Percentiles rank a stretch among this genome's conserved stretches.
Conservation (phyloP, 2,113 vertebrate genomes). For the Phocoena phocoena region DNA sequence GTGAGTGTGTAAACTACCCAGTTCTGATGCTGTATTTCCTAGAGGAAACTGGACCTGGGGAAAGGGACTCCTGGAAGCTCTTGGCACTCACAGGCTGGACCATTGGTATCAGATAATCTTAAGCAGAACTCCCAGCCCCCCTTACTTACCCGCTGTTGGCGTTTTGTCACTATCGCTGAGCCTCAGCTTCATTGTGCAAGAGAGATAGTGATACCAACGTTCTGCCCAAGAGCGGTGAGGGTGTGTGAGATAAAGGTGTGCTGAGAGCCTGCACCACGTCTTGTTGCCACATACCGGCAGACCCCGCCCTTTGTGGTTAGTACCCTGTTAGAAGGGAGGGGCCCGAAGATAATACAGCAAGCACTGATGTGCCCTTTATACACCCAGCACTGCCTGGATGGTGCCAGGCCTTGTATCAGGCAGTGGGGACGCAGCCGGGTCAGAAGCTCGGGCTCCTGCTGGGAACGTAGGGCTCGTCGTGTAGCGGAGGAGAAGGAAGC, state of each 20-base stretch:
- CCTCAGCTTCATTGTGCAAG: background rate
- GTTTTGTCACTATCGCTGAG: background rate
- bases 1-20: background rate
- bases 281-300: background rate
- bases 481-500: background rate
- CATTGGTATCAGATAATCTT: background rate
- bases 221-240: background rate
- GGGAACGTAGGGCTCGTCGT: accelerated
- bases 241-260: background rate
- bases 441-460: background rate
- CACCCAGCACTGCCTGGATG: background rate
- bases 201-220: background rate
- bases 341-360: background rate
- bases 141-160: background rate
- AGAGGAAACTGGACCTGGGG: background rate
- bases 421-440: background rate
- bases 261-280: background rate
- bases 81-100: background rate
- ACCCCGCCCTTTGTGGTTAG: background rate
- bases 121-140: background rate
- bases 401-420: background rate
- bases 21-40: background rate
- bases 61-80: background rate
- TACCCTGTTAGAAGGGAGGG: background rate
- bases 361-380: background rate